phyloP scores from a whole-genome alignment of 2,888 invertebrate genomes.

The Cryptus armator region DNA sequence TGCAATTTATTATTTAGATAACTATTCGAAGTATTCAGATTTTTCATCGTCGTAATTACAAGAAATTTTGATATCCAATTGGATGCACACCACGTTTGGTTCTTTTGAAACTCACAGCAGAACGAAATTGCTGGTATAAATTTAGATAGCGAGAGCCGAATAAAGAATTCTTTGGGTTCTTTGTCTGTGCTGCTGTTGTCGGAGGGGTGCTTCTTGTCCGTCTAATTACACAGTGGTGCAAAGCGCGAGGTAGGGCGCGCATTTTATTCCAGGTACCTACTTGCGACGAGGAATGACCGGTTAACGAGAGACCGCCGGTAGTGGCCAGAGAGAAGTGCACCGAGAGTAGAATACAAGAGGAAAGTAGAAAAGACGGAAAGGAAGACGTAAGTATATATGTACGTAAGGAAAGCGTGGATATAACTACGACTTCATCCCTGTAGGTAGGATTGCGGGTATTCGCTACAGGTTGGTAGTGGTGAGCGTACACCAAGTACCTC shows the following conservation, averaged over 20 bases:
- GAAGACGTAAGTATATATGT: constrained; percentile 20
- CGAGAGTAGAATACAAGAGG: constrained; percentile 43
- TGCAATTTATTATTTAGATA: neutral
- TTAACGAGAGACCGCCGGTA: constrained; percentile 69
- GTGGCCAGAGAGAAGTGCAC: constrained; percentile 47
- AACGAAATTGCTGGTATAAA: constrained; percentile 28
- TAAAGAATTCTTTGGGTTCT: constrained; percentile 61
- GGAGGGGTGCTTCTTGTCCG: constrained; percentile 32
- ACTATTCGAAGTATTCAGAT: neutral
- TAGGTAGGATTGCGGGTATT: constrained; percentile 18
- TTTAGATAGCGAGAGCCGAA: constrained; percentile 9
- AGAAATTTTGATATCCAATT: constrained; percentile 1
- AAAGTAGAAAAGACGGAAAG: constrained; percentile 43
- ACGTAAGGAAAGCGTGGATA: constrained; percentile 28
- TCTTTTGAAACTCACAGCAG: neutral
- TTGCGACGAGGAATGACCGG: constrained; percentile 68
- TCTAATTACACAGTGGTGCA: constrained; percentile 67
- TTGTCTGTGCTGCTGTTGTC: constrained; percentile 35
- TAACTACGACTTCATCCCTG: constrained; percentile 24
- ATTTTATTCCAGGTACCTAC: constrained; percentile 62
- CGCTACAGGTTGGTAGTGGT: constrained; percentile 24
- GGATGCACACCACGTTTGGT: neutral
- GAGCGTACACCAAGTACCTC: constrained; percentile 47
- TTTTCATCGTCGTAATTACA: neutral
- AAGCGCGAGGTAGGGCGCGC: constrained; percentile 59